Evolutionary conservation across 2,888 invertebrate genomes (phyloP).

Genomic region (Disparrhopalites patrizii): DNA sequence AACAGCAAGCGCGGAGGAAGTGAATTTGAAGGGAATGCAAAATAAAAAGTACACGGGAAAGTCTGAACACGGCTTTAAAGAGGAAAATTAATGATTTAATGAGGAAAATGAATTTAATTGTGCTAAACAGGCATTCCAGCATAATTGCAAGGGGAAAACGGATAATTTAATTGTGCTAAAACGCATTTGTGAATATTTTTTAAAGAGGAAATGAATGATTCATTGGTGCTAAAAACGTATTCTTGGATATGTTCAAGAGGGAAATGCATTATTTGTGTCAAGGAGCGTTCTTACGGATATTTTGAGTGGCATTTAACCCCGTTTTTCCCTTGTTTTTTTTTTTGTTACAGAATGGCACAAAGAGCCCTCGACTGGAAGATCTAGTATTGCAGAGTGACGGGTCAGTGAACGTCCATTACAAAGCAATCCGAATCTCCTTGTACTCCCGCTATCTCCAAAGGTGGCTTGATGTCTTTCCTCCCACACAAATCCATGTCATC

Average conservation of each 20-base stretch:
- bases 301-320: not conserved
- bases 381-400: slow-evolving; percentile 75
- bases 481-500: slow-evolving; percentile 87
- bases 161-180: too few species aligned
- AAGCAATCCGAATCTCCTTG: slow-evolving; percentile 77
- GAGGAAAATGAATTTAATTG: too few species aligned
- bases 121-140: too few species aligned
- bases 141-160: too few species aligned
- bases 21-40: too few species aligned
- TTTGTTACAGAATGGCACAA: slow-evolving; percentile 34
- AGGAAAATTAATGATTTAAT: too few species aligned
- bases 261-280: not conserved
- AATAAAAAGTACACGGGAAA: too few species aligned
- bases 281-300: not conserved
- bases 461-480: slow-evolving; percentile 90
- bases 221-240: not conserved
- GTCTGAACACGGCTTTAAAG: not conserved
- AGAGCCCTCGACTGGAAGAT: slow-evolving; percentile 61
- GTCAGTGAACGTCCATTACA: slow-evolving; percentile 75
- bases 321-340: not conserved
- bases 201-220: too few species aligned
- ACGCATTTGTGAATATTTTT: not conserved
- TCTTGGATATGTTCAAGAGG: not conserved
- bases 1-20: too few species aligned
- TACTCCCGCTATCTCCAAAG: slow-evolving; percentile 84